Evolutionary conservation across 2,797 vertebrate species (phyloP).

Genomic region (Hozukius guyotensis): DNA sequence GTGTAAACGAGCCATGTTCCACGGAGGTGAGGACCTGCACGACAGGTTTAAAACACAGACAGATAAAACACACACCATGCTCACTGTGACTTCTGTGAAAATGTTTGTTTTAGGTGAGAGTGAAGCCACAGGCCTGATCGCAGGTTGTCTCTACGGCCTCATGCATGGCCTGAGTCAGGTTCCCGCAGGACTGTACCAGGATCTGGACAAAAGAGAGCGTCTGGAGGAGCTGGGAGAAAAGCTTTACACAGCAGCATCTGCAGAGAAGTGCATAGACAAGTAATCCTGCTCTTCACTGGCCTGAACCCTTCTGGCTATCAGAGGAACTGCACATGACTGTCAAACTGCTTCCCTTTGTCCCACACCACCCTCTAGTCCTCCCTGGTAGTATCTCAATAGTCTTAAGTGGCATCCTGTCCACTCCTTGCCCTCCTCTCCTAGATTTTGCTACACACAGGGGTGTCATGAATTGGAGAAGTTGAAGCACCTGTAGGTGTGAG

Average conservation of each 20-base stretch:
- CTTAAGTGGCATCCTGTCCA: conserved; percentile 19
- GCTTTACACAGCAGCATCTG: conserved; percentile 86
- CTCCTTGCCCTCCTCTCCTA: conserved; percentile 9
- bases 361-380: conserved; percentile 20
- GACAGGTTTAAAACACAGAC: neutral
- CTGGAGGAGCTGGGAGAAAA: conserved; percentile 89
- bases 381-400: conserved; percentile 10
- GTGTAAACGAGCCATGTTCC: conserved; percentile 94
- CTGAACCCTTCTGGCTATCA: conserved; percentile 60
- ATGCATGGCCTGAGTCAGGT: conserved; percentile 87
- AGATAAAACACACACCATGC: neutral
- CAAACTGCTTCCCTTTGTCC: conserved; percentile 35
- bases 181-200: conserved; percentile 86
- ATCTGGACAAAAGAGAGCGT: conserved; percentile 87
- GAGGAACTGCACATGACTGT: conserved; percentile 61
- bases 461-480: conserved; percentile 16
- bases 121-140: conserved; percentile 92
- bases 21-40: conserved; percentile 87
- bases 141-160: conserved; percentile 92
- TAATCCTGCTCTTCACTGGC: conserved; percentile 81
- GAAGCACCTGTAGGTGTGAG: neutral
- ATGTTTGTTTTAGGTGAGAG: conserved; percentile 86
- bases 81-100: conserved; percentile 15
- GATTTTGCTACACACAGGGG: conserved; percentile 23
- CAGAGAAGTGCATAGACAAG: conserved; percentile 95